A percentile compares a stretch with the other conserved stretches of the same genome.
These are phyloP conservation scores for Eriosoma lanigerum DNA, from an alignment of 1,140 invertebrate species.

Conservation along the genomic window DNA sequence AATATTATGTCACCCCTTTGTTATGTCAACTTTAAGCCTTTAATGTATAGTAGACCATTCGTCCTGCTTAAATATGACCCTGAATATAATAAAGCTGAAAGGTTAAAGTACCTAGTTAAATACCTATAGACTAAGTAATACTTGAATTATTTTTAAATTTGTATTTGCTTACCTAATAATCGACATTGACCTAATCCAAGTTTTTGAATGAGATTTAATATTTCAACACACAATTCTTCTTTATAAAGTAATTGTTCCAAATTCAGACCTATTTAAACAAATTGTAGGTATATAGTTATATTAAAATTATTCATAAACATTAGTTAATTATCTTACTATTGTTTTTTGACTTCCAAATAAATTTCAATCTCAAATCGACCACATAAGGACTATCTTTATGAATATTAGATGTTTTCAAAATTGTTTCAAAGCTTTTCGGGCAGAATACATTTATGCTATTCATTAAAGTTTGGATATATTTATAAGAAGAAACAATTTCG, in stretches of 20 bases:
- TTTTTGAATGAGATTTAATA: constrained; percentile 14
- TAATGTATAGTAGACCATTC: too few relatives aligned
- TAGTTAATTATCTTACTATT: background rate
- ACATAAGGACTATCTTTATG: constrained; percentile 4
- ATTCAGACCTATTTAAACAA: background rate
- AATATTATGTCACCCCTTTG: too few relatives aligned
- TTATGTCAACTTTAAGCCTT: too few relatives aligned
- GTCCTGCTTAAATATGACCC: too few relatives aligned
- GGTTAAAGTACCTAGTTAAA: too few relatives aligned
- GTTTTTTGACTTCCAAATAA: constrained; percentile 24
- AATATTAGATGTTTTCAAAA: constrained; percentile 24
- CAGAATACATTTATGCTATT: background rate
- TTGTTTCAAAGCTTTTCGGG: constrained; percentile 11
- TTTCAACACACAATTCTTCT: constrained; percentile 19
- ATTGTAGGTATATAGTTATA: background rate
- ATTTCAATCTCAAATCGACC: constrained; percentile 26
- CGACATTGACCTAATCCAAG: constrained; percentile 28
- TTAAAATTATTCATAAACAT: background rate
- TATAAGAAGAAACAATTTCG: constrained; percentile 55
- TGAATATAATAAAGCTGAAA: too few relatives aligned
- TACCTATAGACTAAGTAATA: too few relatives aligned
- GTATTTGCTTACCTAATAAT: constrained; percentile 21
- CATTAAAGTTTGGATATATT: background rate
- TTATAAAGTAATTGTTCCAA: constrained; percentile 28
- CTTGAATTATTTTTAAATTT: too few relatives aligned